Percentiles rank a stretch among this genome's conserved stretches.
Evolutionary conservation across 2,113 vertebrate species (phyloP).

Genomic region (Corydoras maculifer): DNA sequence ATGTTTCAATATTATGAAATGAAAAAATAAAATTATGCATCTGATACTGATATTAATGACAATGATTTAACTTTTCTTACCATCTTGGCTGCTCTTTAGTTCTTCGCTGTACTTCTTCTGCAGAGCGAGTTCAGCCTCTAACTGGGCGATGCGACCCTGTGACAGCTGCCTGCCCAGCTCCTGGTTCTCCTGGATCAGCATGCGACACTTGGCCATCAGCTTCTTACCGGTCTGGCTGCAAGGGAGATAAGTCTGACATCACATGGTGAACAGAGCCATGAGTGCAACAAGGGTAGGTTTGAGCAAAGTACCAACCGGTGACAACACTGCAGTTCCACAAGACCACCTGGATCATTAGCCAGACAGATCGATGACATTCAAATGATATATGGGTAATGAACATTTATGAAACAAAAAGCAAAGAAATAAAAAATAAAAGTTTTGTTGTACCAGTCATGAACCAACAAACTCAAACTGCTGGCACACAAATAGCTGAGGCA

Average conservation of each 20-base stretch:
- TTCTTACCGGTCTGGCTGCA: slow-evolving; percentile 99
- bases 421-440: background rate
- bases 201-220: slow-evolving; percentile 99
- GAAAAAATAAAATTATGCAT: background rate
- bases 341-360: slow-evolving; percentile 8
- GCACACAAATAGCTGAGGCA: background rate
- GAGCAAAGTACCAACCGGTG: slow-evolving; percentile 5
- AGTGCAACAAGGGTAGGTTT: slow-evolving; percentile 26
- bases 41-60: background rate
- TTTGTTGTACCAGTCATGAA: background rate
- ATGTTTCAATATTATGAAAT: background rate
- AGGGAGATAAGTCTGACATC: slow-evolving; percentile 97
- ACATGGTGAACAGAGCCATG: slow-evolving; percentile 74
- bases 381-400: slow-evolving; percentile 19
- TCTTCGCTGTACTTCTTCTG: slow-evolving; percentile 99
- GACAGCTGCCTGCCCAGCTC: slow-evolving; percentile 97
- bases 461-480: background rate
- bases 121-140: slow-evolving; percentile 97
- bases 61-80: slow-evolving; percentile 65
- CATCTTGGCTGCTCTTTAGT: slow-evolving; percentile 98
- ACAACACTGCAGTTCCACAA: slow-evolving; percentile 8
- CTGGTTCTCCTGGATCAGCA: slow-evolving; percentile 99
- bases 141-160: slow-evolving; percentile 97
- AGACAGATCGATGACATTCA: slow-evolving; percentile 18
- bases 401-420: background rate